Base-by-base conservation (phyloP, 2,888 invertebrate species). In the Thumatha senex region DNA sequence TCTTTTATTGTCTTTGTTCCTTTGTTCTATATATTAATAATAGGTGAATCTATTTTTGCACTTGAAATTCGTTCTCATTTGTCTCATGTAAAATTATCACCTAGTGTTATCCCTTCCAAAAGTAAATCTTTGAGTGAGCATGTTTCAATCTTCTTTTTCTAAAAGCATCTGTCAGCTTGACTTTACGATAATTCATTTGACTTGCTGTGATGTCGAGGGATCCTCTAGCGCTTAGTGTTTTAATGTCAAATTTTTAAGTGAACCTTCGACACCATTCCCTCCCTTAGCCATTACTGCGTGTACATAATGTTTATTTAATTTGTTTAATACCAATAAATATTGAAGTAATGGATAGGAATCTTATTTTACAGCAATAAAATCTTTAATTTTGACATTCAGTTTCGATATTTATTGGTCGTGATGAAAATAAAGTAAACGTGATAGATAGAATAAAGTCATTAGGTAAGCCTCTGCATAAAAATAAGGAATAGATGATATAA, bases 151-250 rank as follows among this genome's bases (percentile, higher is more conserved):
- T 68, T n/a, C n/a, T n/a, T n/a, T 60, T 58, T 61, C 40, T 60
- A 10, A 56, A 45, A 57, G 56, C 52, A 65, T 73, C 60, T 68
- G 68, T 64, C 62, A 64, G 72, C 74, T 75, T 66, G 62, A 56
- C 42, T 62, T 62, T 84, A 79, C 76, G 77, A 82, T 80, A 81
- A 89, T 90, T 90, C 90, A 90, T 90, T 90, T 90, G 90, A 90
- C 90, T 90, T 90, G 90, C 86, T 84, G 72, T 67, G 85, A 80
- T 86, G 86, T 85, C 86, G 84, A 84, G 76, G 87, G 87, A 71
- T 85, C 79, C 60, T 63, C 66, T 66, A 66, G 62, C 54, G 54
- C 67, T 61, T 67, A 73, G 71, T 74, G 63, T 51, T 55, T 70
- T 72, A 58, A 73, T 75, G 63, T 76, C 74, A 72, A 74, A 74